Percentiles rank a stretch among this genome's conserved stretches.
Conservation (phyloP, 2,797 vertebrate species). For the Danio aesculapii region DNA sequence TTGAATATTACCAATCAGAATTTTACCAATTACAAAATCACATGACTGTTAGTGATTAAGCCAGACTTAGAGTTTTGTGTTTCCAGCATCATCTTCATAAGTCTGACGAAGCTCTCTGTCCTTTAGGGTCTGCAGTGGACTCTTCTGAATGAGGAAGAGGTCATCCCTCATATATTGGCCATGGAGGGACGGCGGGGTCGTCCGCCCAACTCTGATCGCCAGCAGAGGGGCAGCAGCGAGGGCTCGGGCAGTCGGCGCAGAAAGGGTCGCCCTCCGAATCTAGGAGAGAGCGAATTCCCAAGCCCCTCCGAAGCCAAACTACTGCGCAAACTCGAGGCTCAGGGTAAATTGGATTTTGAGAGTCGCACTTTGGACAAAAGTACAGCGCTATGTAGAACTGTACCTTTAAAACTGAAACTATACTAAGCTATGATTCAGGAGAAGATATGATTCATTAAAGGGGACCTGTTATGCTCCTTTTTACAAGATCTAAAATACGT, state of each 20-base stretch:
- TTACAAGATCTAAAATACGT: too few species aligned
- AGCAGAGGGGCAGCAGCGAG: conserved; percentile 79
- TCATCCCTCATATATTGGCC: conserved; percentile 91
- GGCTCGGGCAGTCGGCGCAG: conserved; percentile 81
- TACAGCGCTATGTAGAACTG: too few species aligned
- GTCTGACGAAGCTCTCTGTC: conserved; percentile 14
- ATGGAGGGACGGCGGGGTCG: conserved; percentile 95
- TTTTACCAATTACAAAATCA: neutral
- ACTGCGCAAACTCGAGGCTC: conserved; percentile 94
- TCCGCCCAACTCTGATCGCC: conserved; percentile 87
- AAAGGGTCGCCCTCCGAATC: conserved; percentile 93
- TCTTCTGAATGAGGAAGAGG: conserved; percentile 94
- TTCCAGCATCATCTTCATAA: neutral
- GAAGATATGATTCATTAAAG: too few species aligned
- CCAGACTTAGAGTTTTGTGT: conserved; percentile 12
- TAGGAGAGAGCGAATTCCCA: conserved; percentile 87
- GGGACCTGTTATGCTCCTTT: too few species aligned
- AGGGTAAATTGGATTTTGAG: conserved; percentile 80
- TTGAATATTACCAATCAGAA: neutral
- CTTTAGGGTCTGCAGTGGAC: conserved; percentile 95
- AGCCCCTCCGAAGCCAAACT: conserved; percentile 91
- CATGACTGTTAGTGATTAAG: neutral
- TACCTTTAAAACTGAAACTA: too few species aligned
- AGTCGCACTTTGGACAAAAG: too few species aligned
- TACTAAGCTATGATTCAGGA: too few species aligned